A percentile compares a stretch with the other conserved stretches of the same genome.
These are phyloP conservation scores for Euwallacea similis DNA, from an alignment of 1,140 invertebrate species.

Conservation along the genomic window DNA sequence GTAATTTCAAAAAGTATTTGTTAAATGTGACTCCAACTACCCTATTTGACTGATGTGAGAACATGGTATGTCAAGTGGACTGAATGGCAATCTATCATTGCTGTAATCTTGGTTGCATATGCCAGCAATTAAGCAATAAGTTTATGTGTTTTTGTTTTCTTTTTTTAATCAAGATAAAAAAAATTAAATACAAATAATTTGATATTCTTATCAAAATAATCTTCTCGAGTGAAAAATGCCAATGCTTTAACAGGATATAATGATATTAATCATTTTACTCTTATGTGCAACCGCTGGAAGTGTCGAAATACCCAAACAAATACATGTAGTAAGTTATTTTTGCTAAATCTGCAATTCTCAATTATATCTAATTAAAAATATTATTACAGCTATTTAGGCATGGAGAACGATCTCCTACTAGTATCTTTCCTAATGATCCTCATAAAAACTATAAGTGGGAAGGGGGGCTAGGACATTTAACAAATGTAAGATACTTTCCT, in stretches of 20 bases:
- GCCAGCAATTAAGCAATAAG: too few species aligned
- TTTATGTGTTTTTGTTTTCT: too few species aligned
- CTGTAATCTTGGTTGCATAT: too few species aligned
- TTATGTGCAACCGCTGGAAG: not conserved
- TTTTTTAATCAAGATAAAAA: too few species aligned
- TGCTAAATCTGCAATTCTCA: not conserved
- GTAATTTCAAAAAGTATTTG: too few species aligned
- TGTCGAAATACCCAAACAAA: constrained; percentile 31
- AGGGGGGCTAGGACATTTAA: constrained; percentile 68
- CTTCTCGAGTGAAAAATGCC: too few species aligned
- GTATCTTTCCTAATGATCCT: constrained; percentile 71
- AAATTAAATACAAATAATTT: too few species aligned
- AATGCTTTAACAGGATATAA: not conserved
- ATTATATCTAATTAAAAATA: not conserved
- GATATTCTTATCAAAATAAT: too few species aligned
- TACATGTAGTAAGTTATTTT: constrained; percentile 38
- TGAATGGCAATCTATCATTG: too few species aligned
- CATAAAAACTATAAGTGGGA: constrained; percentile 69
- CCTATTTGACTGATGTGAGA: too few species aligned
- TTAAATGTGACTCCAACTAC: too few species aligned
- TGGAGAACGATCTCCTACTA: constrained; percentile 72
- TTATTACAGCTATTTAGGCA: constrained; percentile 68
- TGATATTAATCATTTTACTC: constrained; percentile 1
- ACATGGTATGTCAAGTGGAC: too few species aligned
- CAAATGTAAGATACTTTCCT: constrained; percentile 61